phyloP scores from a whole-genome alignment of 1,140 invertebrate genomes.

The Bombus pascuorum region DNA sequence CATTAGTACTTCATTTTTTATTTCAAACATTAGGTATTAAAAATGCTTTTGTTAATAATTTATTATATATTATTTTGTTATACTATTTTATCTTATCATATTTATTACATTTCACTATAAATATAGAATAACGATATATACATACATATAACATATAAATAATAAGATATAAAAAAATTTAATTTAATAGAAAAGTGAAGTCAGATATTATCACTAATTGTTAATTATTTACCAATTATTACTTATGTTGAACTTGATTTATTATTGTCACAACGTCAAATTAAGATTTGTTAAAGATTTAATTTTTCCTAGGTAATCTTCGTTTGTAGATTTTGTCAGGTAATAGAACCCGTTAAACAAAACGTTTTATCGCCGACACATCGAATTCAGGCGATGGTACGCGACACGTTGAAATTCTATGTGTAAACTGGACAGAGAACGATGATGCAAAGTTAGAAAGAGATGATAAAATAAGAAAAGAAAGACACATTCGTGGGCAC shows the following conservation, averaged over 20 bases:
- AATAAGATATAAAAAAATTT: no score
- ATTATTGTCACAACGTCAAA: not conserved
- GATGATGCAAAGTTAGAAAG: not conserved
- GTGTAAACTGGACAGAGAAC: not conserved
- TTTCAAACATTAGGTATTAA: no score
- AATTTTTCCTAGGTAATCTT: not conserved
- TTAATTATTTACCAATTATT: no score
- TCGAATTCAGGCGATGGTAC: slow-evolving; percentile 24
- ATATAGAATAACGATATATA: no score
- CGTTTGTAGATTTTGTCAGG: not conserved
- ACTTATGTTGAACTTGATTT: not conserved
- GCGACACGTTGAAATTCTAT: slow-evolving; percentile 22
- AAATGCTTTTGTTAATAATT: no score
- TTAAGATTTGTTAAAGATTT: not conserved
- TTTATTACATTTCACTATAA: no score
- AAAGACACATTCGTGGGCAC: not conserved
- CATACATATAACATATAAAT: no score
- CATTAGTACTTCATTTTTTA: no score
- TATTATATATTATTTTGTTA: no score
- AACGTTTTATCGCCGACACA: slow-evolving; percentile 2
- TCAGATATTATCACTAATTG: no score
- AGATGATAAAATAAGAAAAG: not conserved
- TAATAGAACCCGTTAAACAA: not conserved
- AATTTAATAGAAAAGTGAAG: no score
- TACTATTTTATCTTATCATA: no score